Base-by-base conservation (phyloP, 2,113 vertebrate species). In the Scolopax mira region DNA sequence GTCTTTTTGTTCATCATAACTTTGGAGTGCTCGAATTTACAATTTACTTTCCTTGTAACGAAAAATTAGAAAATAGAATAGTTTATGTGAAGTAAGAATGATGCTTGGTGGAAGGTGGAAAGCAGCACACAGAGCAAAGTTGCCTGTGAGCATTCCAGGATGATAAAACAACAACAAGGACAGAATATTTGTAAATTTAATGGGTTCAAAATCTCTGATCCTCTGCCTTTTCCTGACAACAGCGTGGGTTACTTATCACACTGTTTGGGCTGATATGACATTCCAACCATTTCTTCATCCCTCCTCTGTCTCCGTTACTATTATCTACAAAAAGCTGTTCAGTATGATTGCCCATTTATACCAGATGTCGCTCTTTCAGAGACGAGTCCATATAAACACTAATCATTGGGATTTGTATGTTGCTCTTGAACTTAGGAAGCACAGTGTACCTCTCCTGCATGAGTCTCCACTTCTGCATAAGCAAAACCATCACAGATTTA, bases 131-230 rank as follows among this genome's bases (percentile, higher is more conserved):
- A 2, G 39, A 77, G 48, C n/a, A 39, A 55, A 74, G 55, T 12
- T 60, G 31, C 1, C 0, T 0, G 0, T 42, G 22, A 51, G 39
- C 30, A 16, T 67, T 62, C 52, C 33, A 13, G 11, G 51, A 61
- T 18, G 27, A 79, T 37, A 79, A 62, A 85, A 58, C 44, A 74
- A 55, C 5, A 7, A 42, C 30, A 74, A 78, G 44, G 44, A 79
- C 37, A 52, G 30, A 70, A 35, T 44, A 74, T 65, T 31, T 61
- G 31, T 65, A 78, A 67, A 80, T 65, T 16, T 49, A 73, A 62
- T 13, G 23, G 22, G 25, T 58, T 64, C n/a, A 67, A 42, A 92
- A 58, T 28, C 61, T 44, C 60, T 37, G 35, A 42, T 66, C 22
- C 19, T 73, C 41, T 88, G 61, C 41, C 30, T 88, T 69, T 94